Evolutionary conservation across 1,140 invertebrate genomes (phyloP), one percentile per base, ranked within the genome.

Genomic region (Dolichoris vasculosae): DNA sequence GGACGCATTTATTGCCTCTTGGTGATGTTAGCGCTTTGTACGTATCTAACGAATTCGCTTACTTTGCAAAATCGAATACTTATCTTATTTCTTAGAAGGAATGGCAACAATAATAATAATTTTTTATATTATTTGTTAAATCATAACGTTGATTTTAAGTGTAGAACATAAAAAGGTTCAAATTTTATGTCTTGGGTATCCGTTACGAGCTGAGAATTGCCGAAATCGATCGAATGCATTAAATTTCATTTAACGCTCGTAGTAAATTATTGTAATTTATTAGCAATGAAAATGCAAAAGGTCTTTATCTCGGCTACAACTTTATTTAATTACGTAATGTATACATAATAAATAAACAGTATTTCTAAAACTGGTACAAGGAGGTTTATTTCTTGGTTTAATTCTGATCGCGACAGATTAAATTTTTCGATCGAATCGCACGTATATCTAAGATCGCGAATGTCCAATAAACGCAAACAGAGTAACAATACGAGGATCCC

Each of bases 321-420:
- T 43, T 73, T 78, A 78, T 59, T 59, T 78, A 78, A 35, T 78
- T 38, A 59, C 59, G 17, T 78, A 59, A 78, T 20, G 23, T 38
- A 30, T 11, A 23, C 38, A 55, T 35, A 26, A 59, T 78, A 59
- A 78, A 78, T 78, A 78, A 78, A 38, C 20, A 20, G 30, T 38
- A 40, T 78, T 59, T 32, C 30, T 30, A 78, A 59, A 59, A 78
- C 32, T 48, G 17, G 48, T 17, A 9, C 26, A 59, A 78, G 38
- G 26, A 73, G 26, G 17, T 23, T 40, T 4, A 0, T 43, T 2
- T 40, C 17, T 20, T 17, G 2, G 8, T 43, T n/a, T 73, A 11
- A 43, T 73, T n/a, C 9, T n/a, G 26, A 23, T 38, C 43, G 2
- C 11, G 2, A 4, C 46, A 20, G 1, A n/a, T n/a, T 77, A 77